phyloP scores from a whole-genome alignment of 2,797 vertebrate species.

The Periparus ater region DNA sequence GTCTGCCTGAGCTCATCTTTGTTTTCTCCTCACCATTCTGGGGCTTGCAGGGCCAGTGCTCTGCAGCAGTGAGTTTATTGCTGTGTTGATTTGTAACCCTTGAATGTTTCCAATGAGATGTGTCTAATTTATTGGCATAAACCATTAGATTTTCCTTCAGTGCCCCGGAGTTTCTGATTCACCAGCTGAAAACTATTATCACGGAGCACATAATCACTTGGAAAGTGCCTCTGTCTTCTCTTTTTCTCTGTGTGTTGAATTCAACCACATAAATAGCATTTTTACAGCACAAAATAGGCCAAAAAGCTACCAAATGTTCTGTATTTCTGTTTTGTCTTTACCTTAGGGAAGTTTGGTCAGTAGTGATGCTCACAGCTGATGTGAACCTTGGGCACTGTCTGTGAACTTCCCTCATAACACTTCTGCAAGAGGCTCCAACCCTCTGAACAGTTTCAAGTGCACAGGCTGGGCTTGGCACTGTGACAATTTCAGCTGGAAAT shows the following conservation, averaged over 20 bases:
- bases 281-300: not conserved
- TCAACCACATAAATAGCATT: not conserved
- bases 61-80: conserved; percentile 6
- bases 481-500: not conserved
- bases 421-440: conserved; percentile 5
- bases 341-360: not conserved
- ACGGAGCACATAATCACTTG: conserved; percentile 2
- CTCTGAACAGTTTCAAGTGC: not conserved
- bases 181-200: conserved; percentile 36
- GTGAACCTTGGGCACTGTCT: not conserved
- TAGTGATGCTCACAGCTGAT: not conserved
- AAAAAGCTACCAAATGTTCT: not conserved
- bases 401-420: not conserved
- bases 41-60: not conserved
- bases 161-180: conserved; percentile 44
- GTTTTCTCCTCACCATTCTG: not conserved
- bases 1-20: conserved; percentile 12
- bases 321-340: not conserved
- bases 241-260: not conserved
- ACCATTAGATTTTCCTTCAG: not conserved
- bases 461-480: not conserved
- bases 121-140: conserved; percentile 29
- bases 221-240: not conserved
- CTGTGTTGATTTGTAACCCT: not conserved
- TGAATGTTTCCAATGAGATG: conserved; percentile 1